These are phyloP conservation scores for Polyergus mexicanus DNA, from an alignment of 1,140 invertebrate species.

Conservation along the genomic window DNA sequence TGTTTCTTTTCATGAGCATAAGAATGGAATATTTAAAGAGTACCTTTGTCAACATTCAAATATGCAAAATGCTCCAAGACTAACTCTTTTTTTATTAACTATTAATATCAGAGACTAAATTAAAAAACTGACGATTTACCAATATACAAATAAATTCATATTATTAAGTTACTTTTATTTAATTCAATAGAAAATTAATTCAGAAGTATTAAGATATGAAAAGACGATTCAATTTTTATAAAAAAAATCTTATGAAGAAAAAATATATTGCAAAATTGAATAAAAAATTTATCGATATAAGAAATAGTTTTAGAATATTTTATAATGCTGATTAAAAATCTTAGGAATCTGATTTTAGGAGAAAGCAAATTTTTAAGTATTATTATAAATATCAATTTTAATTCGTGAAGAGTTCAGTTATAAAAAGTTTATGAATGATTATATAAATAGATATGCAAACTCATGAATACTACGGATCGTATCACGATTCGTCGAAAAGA, in stretches of 20 bases:
- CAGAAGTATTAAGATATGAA: neutral
- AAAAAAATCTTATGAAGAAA: neutral
- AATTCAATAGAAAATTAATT: neutral
- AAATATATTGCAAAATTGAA: neutral
- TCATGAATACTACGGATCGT: neutral
- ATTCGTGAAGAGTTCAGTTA: neutral
- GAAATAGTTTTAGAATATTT: neutral
- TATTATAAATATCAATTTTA: neutral
- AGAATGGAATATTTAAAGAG: slow-evolving; percentile 23
- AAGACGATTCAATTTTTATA: neutral
- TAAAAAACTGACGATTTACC: neutral
- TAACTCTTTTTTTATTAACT: neutral
- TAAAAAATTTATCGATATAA: neutral
- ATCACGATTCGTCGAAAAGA: neutral
- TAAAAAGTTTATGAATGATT: neutral
- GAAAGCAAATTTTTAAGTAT: neutral
- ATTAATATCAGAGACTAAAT: too few relatives aligned
- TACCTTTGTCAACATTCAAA: neutral
- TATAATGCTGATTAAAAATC: neutral
- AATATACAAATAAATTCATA: neutral
- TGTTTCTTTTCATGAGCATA: neutral
- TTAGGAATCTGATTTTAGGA: neutral
- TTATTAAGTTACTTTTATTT: neutral
- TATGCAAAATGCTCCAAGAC: neutral
- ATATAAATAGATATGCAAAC: neutral